phyloP scores from a whole-genome alignment of 2,113 vertebrate species.

The Equus przewalskii region DNA sequence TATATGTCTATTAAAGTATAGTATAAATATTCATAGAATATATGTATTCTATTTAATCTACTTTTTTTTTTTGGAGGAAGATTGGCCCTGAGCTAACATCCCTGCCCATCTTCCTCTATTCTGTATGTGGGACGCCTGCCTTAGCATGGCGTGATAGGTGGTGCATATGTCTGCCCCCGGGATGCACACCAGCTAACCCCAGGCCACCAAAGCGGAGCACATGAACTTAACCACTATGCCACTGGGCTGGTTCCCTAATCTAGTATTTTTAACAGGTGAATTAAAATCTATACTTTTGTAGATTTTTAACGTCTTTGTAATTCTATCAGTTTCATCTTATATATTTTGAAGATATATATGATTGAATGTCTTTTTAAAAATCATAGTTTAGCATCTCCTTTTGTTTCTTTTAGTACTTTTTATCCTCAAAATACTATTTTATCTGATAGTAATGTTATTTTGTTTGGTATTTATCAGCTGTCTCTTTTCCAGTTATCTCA shows the following conservation, averaged over 20 bases:
- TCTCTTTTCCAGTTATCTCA: background rate
- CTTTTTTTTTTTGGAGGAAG: background rate
- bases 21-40: background rate
- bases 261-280: background rate
- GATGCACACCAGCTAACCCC: too few species aligned
- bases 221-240: too few species aligned
- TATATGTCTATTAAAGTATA: too few species aligned
- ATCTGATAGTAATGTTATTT: background rate
- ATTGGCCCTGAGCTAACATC: too few species aligned
- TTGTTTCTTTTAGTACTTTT: background rate
- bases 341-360: background rate
- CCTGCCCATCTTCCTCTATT: too few species aligned
- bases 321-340: background rate
- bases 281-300: background rate
- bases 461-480: background rate
- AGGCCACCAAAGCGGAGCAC: too few species aligned
- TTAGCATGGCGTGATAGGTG: too few species aligned
- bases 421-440: background rate
- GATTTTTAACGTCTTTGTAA: background rate
- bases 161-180: too few species aligned
- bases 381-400: background rate
- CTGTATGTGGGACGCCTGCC: too few species aligned
- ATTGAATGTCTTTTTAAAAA: background rate
- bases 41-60: background rate
- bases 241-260: background rate